Evolutionary conservation across 2,888 invertebrate species (phyloP), one percentile per base, ranked within the genome.

Genomic region (Stegana nigrithorax): DNA sequence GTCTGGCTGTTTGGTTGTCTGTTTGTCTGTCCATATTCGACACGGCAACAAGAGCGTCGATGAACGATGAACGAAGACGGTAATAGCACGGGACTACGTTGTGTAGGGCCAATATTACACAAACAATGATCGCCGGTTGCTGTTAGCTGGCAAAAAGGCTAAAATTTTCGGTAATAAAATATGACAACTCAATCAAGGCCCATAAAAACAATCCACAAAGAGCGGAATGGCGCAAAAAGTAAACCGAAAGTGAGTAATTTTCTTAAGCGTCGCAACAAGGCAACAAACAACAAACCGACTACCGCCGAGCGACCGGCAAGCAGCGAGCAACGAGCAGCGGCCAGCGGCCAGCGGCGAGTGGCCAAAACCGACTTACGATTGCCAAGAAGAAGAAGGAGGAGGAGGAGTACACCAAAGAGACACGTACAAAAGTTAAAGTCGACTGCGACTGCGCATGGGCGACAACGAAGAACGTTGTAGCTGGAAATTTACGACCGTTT

Each of bases 111-210:
- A 60, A 63, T 65, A 60, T 39, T 57, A 62, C 62, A 68, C 65
- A 62, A 62, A 53, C 60, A 67, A 66, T 67, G 64, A 62, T 65
- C 57, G 17, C 66, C 68, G 68, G 63, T 60, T 67, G 68, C 71
- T 67, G 65, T 51, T 69, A 62, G 64, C 64, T 65, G 62, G 65
- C 68, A 67, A 66, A 71, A 72, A 75, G 80, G 78, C 77, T 80
- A 73, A 78, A 79, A 83, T 82, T 81, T 81, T 79, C 73, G 82
- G 81, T 80, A 79, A 82, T 82, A 81, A 81, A 81, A 81, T 81
- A 81, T 80, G 81, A 82, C 81, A 81, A 81, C 83, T 81, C 83
- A 81, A 81, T 81, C 81, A 81, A 76, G 81, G 73, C 65, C 76
- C 82, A 81, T 81, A 82, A 81, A 82, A 81, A 75, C 67, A 67